Percentiles rank a stretch among this genome's conserved stretches.
Evolutionary conservation across 2,888 invertebrate genomes (phyloP).

Genomic region (Stenotaenia linearis): DNA sequence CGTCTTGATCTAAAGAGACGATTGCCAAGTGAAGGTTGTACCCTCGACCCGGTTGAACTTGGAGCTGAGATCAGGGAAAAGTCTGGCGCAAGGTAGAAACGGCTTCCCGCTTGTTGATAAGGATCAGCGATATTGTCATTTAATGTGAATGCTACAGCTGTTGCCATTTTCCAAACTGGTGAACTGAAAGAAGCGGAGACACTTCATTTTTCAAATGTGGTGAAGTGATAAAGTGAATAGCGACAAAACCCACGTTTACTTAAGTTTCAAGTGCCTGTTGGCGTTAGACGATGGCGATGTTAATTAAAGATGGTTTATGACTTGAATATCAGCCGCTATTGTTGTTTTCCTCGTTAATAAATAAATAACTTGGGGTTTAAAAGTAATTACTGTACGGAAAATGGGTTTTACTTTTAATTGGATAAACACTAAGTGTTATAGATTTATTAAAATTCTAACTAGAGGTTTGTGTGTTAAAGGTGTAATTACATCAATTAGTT

Average conservation of each 20-base stretch:
- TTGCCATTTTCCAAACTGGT: slow-evolving; percentile 16
- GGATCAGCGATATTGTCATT: slow-evolving; percentile 26
- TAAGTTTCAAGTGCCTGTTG: background rate
- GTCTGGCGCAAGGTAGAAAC: background rate
- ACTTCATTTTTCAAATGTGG: slow-evolving; percentile 11
- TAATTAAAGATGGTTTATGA: background rate
- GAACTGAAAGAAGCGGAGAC: slow-evolving; percentile 12
- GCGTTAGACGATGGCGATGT: background rate
- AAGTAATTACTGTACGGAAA: no score
- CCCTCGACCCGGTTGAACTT: background rate
- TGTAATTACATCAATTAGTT: no score
- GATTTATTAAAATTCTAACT: no score
- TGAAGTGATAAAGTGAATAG: slow-evolving; percentile 4
- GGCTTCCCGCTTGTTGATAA: background rate
- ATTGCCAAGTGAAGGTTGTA: slow-evolving; percentile 11
- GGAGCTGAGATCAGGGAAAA: background rate
- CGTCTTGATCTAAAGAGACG: background rate
- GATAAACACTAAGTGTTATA: no score
- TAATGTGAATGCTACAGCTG: slow-evolving; percentile 26
- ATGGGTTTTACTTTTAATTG: no score
- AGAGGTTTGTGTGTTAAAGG: no score
- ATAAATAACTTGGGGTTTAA: no score
- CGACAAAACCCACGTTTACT: background rate
- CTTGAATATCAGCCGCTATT: background rate
- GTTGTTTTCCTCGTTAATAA: background rate